These are phyloP conservation scores for Yponomeuta malinellus DNA, from an alignment of 2,888 invertebrate genomes.

Conservation along the genomic window DNA sequence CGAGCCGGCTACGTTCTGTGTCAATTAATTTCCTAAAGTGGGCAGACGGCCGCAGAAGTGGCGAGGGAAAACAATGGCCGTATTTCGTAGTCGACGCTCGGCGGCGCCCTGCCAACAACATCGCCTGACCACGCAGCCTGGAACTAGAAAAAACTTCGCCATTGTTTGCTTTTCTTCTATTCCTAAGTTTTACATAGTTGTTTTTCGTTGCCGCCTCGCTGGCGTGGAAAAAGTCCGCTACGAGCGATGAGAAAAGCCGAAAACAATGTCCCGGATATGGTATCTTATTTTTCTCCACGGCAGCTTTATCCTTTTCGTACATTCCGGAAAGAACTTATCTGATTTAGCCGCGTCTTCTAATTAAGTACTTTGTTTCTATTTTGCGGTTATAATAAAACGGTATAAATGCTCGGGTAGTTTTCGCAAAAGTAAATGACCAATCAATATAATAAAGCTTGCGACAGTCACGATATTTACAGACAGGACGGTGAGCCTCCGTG, in stretches of 20 bases:
- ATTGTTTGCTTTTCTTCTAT: conserved; percentile 55
- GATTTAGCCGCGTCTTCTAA: background rate
- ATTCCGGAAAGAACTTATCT: background rate
- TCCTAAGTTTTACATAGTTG: conserved; percentile 48
- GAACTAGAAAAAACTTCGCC: conserved; percentile 55
- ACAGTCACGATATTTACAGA: background rate
- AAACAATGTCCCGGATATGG: conserved; percentile 10
- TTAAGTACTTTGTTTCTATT: background rate
- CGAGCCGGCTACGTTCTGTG: conserved; percentile 49
- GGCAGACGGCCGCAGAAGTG: conserved; percentile 48
- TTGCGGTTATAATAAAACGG: background rate
- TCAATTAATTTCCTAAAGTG: conserved; percentile 69
- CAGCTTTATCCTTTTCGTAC: background rate
- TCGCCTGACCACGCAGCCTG: conserved; percentile 39
- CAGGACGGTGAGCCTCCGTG: conserved; percentile 34
- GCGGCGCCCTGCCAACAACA: conserved; percentile 48
- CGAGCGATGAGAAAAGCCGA: conserved; percentile 22
- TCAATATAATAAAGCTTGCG: background rate
- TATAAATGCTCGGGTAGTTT: background rate
- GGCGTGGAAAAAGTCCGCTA: conserved; percentile 26
- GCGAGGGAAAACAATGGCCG: conserved; percentile 55
- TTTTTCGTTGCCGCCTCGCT: conserved; percentile 43
- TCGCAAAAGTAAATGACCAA: background rate
- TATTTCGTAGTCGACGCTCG: conserved; percentile 52
- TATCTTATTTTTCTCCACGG: background rate